These are phyloP conservation scores for Phrynocephalus forsythii DNA, from an alignment of 2,797 vertebrate genomes.

Conservation along the genomic window DNA sequence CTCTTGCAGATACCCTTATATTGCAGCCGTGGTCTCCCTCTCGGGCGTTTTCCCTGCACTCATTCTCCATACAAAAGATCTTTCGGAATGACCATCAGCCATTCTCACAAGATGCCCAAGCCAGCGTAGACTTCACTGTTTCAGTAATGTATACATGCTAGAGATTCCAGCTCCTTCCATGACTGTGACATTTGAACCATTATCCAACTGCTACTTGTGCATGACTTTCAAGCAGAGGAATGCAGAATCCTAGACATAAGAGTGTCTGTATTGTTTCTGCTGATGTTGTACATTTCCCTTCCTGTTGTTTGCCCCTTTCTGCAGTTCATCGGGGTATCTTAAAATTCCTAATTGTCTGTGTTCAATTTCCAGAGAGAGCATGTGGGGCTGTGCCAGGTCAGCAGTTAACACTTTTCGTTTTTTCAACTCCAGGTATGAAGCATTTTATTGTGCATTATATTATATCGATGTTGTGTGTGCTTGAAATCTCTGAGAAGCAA, in stretches of 20 bases:
- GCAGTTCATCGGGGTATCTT: conserved; percentile 69
- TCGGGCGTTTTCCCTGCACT: too few species aligned
- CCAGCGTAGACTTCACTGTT: too few species aligned
- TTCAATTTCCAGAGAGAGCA: conserved; percentile 80
- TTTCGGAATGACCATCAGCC: too few species aligned
- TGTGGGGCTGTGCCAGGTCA: conserved; percentile 79
- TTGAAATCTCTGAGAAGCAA: conserved; percentile 57
- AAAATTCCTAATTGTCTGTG: conserved; percentile 79
- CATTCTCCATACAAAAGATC: too few species aligned
- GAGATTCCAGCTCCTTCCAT: too few species aligned
- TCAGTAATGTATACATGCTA: too few species aligned
- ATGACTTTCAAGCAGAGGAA: background rate
- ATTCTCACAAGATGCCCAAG: too few species aligned
- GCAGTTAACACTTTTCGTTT: conserved; percentile 79
- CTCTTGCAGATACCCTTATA: too few species aligned
- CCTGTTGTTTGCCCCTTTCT: conserved; percentile 64
- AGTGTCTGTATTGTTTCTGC: conserved; percentile 12
- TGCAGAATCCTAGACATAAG: background rate
- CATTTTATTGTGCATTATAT: conserved; percentile 76
- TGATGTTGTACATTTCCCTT: conserved; percentile 54
- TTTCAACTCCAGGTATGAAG: conserved; percentile 80
- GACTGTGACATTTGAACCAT: too few species aligned
- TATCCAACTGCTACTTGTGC: background rate
- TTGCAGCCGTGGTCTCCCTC: too few species aligned
- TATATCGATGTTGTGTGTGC: conserved; percentile 65